These are phyloP conservation scores for Microchrysa polita DNA, from an alignment of 2,888 invertebrate genomes.

Conservation along the genomic window DNA sequence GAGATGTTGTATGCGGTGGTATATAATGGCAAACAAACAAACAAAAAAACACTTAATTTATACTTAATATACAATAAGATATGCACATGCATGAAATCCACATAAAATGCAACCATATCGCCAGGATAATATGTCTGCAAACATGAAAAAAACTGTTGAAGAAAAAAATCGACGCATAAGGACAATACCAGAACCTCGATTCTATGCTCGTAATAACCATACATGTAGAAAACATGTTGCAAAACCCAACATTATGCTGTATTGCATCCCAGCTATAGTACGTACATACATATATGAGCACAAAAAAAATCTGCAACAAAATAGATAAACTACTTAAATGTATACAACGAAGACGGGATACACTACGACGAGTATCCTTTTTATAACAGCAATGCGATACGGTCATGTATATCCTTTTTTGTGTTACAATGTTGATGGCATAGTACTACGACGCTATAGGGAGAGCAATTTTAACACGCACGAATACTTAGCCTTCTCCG, in stretches of 20 bases:
- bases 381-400: neutral
- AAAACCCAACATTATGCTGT: constrained; percentile 1
- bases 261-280: neutral
- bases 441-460: neutral
- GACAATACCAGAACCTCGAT: too few species aligned
- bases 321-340: constrained; percentile 2
- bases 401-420: neutral
- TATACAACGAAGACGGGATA: too few species aligned
- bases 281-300: too few species aligned
- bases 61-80: too few species aligned
- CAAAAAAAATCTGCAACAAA: constrained; percentile 5
- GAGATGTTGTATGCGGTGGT: neutral
- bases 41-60: neutral
- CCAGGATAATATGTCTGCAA: neutral
- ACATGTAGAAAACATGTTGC: neutral
- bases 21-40: neutral
- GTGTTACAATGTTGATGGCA: neutral
- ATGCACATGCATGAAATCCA: constrained; percentile 8
- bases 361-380: neutral
- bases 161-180: neutral
- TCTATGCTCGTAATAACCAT: neutral
- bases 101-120: neutral
- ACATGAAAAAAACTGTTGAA: neutral
- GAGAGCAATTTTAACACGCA: constrained; percentile 19
- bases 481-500: constrained; percentile 18